Evolutionary conservation across 2,888 invertebrate species (phyloP), one percentile per base, ranked within the genome.

Genomic region (Mantis religiosa): DNA sequence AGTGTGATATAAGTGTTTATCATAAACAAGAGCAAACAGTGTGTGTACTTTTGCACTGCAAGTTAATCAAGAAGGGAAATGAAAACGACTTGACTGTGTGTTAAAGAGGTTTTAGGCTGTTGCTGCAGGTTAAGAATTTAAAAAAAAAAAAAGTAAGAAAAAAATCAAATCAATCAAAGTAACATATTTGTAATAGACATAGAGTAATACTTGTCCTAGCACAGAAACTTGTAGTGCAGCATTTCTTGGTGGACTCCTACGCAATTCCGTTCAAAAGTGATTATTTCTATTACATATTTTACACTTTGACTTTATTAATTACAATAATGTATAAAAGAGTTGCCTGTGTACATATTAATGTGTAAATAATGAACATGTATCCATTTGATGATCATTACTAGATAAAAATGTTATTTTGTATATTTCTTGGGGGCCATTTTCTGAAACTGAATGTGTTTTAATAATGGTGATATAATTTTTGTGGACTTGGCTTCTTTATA

Each of bases 351-450:
- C 82, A 88, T 88, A 89, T 34, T 84, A 86, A 84, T 84, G 34
- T 89, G 89, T 89, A 89, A 88, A 89, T 89, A 89, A 54, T 88
- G 87, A 90, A 87, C 41, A 88, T 90, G 90, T 90, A 90, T 90
- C 89, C 89, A 89, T 87, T 89, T 89, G 89, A 89, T 90, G 88
- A 88, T 89, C 87, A 89, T 88, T 89, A 82, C 85, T 88, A 89
- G 85, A 85, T 71, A 87, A 88, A n/a, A 90, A 88, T 90, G 89
- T 90, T 90, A 90, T 90, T 90, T 90, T 90, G 84, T 89, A 90
- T 89, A 90, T 88, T 90, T 87, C 85, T 85, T 28, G 87, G 89
- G 89, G 89, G 89, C 88, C 89, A 88, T 88, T 89, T 88, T 89
- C 87, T 84, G 83, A 87, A 85, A 89, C 84, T 85, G 88, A 85